phyloP scores from a whole-genome alignment of 2,113 vertebrate species.

The Pelmatolapia mariae region DNA sequence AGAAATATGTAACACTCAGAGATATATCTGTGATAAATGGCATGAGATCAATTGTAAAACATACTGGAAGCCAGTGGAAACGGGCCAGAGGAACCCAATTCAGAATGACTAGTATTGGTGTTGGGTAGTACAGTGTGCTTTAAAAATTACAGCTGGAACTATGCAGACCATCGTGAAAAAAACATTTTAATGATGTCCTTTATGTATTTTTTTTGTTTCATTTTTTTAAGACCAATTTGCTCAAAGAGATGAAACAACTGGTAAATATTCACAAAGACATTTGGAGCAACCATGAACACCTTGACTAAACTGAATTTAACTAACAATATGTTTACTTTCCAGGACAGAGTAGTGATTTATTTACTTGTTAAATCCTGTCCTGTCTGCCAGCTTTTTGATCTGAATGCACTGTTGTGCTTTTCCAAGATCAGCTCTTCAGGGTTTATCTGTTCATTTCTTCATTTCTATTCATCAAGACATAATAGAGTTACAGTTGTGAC shows the following conservation, averaged over 20 bases:
- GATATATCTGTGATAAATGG: neutral
- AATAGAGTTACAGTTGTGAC: neutral
- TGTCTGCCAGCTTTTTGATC: neutral
- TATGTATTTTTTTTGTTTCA: neutral
- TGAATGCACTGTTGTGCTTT: neutral
- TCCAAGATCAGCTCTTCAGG: neutral
- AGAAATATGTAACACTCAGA: neutral
- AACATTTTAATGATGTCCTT: neutral
- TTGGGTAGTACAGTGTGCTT: rapidly evolving
- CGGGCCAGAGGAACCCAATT: rapidly evolving
- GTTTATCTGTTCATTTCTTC: neutral
- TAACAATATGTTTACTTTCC: neutral
- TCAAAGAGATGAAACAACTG: neutral
- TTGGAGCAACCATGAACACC: neutral
- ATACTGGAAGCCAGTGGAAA: neutral
- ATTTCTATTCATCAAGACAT: neutral
- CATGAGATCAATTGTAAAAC: neutral
- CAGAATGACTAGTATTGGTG: neutral
- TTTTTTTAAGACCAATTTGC: neutral
- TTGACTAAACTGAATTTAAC: neutral
- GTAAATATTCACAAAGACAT: neutral
- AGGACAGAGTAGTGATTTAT: neutral
- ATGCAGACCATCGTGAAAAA: neutral
- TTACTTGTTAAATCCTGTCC: neutral
- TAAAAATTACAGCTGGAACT: rapidly evolving